Conservation (phyloP, 1,140 invertebrate genomes). For the Drosophila santomea region DNA sequence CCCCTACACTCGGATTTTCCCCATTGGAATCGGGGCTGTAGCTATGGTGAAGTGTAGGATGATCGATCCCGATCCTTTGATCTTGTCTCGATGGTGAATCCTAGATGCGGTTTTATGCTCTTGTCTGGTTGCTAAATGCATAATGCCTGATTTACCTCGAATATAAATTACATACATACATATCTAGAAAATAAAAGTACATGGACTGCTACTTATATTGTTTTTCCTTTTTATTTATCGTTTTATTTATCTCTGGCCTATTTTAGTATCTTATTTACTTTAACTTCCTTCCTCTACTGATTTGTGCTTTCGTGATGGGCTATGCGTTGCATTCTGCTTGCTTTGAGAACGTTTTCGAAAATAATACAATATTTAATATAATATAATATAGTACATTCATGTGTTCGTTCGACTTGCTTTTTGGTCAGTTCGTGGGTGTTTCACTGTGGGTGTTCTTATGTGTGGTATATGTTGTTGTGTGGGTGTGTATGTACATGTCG, state of each 20-base stretch:
- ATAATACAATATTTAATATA: conserved; percentile 39
- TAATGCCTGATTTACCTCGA: conserved; percentile 74
- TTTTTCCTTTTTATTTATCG: conserved; percentile 3
- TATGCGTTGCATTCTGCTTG: conserved; percentile 70
- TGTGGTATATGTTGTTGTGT: conserved; percentile 17
- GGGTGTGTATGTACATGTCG: conserved; percentile 66
- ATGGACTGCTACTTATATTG: conserved; percentile 63
- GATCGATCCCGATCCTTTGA: conserved; percentile 21
- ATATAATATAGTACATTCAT: conserved; percentile 56
- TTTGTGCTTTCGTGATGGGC: conserved; percentile 81
- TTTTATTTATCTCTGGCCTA: conserved; percentile 28
- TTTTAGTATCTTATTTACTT: conserved; percentile 48
- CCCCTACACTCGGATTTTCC: not conserved
- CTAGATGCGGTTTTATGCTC: conserved; percentile 24
- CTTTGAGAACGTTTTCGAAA: conserved; percentile 54
- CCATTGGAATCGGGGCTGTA: conserved; percentile 5
- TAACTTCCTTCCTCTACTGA: conserved; percentile 52
- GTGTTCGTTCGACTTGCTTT: conserved; percentile 32
- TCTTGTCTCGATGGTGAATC: conserved; percentile 26
- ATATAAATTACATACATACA: conserved; percentile 81
- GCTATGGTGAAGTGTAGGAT: conserved; percentile 32
- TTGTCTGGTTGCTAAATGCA: conserved; percentile 65
- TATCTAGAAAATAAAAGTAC: conserved; percentile 76
- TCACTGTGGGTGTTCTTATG: conserved; percentile 36
- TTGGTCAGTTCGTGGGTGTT: conserved; percentile 75